These are phyloP conservation scores for Eutrigla gurnardus DNA, from an alignment of 2,797 vertebrate species.

Conservation along the genomic window DNA sequence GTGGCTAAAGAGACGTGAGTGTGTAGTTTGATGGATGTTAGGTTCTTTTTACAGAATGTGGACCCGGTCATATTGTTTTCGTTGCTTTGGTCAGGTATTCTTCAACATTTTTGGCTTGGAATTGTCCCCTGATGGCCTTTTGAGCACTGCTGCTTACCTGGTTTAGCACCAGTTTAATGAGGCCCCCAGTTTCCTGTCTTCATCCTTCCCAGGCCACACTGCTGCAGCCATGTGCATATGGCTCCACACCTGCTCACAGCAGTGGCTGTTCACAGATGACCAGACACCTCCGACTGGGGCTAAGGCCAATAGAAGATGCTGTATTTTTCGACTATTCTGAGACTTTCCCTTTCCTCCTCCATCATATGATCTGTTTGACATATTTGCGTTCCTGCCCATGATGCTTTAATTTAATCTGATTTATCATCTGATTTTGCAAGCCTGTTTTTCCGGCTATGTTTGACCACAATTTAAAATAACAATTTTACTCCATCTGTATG, in stretches of 20 bases:
- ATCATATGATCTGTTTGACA: conserved; percentile 3
- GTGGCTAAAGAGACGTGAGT: conserved; percentile 38
- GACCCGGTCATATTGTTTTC: background rate
- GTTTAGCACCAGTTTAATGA: conserved; percentile 55
- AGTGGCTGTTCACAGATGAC: conserved; percentile 90
- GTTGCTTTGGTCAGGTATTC: background rate
- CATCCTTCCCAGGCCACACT: conserved; percentile 39
- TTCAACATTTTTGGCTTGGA: conserved; percentile 31
- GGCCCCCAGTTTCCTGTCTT: conserved; percentile 44
- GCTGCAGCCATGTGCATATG: conserved; percentile 73
- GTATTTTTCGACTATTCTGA: background rate
- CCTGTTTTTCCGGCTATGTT: background rate
- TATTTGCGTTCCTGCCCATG: conserved; percentile 9
- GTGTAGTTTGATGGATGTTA: conserved; percentile 12
- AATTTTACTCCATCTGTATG: conserved; percentile 24
- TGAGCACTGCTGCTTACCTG: conserved; percentile 51
- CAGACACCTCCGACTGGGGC: conserved; percentile 85
- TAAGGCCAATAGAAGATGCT: conserved; percentile 58
- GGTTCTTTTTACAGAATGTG: conserved; percentile 15
- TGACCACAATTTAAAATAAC: conserved; percentile 37
- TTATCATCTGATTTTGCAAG: conserved; percentile 3
- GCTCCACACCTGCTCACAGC: conserved; percentile 84
- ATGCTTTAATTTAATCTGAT: conserved; percentile 22
- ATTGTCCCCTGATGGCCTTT: conserved; percentile 23
- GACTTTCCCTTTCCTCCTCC: background rate